Percentiles rank a stretch among this genome's conserved stretches.
Evolutionary conservation across 2,797 vertebrate genomes (phyloP).

Genomic region (Pantherophis vulpinus): DNA sequence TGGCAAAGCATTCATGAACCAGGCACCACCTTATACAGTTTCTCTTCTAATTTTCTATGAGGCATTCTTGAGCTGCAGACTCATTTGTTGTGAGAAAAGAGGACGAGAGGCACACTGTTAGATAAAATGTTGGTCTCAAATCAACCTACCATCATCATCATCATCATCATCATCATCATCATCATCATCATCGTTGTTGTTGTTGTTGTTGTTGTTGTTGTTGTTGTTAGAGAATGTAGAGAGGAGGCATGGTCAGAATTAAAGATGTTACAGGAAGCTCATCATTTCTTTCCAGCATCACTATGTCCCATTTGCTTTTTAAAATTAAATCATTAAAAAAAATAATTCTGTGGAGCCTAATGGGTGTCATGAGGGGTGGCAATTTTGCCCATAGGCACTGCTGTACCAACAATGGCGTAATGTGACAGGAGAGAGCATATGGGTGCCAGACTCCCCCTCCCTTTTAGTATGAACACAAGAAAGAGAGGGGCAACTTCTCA

Average conservation of each 20-base stretch:
- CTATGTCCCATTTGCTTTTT: neutral
- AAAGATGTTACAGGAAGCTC: neutral
- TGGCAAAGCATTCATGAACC: neutral
- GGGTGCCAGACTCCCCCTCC: too few species aligned
- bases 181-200: too few species aligned
- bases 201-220: too few species aligned
- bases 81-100: neutral
- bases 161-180: too few species aligned
- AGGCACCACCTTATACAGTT: neutral
- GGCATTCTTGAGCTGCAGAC: neutral
- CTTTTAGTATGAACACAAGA: too few species aligned
- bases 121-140: neutral
- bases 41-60: neutral
- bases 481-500: too few species aligned
- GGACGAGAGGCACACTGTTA: neutral
- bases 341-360: neutral
- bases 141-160: too few species aligned
- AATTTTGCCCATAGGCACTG: neutral
- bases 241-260: neutral
- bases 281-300: neutral
- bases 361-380: neutral
- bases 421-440: too few species aligned
- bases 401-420: too few species aligned
- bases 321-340: neutral
- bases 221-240: too few species aligned